These are phyloP conservation scores for Spea hammondii DNA, from an alignment of 2,797 vertebrate species.

Conservation along the genomic window DNA sequence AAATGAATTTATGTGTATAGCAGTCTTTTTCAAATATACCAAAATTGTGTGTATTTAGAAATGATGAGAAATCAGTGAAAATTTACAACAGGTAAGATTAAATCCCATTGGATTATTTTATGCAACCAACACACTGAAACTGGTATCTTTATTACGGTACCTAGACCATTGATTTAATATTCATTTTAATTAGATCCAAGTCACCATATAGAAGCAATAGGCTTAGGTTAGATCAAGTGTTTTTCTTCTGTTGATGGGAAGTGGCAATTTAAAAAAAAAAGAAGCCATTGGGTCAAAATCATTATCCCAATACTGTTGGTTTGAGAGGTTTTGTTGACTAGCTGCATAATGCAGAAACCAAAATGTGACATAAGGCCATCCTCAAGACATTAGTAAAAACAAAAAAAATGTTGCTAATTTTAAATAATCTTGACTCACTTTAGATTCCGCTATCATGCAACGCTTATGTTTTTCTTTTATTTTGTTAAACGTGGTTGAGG, in stretches of 20 bases:
- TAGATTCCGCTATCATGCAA: slow-evolving; percentile 15
- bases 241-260: background rate
- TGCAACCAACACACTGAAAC: slow-evolving; percentile 13
- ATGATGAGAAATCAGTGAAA: too few species aligned
- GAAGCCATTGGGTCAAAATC: background rate
- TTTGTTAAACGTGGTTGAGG: slow-evolving; percentile 7
- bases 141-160: slow-evolving; percentile 21
- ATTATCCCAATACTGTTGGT: background rate
- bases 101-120: background rate
- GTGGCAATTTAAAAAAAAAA: background rate
- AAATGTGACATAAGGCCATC: slow-evolving; percentile 28
- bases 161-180: slow-evolving; percentile 1
- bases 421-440: slow-evolving; percentile 3
- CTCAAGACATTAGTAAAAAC: slow-evolving; percentile 10
- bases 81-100: too few species aligned
- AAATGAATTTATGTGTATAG: too few species aligned
- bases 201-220: background rate
- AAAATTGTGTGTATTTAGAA: too few species aligned
- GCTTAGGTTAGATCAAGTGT: background rate
- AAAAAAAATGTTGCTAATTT: too few species aligned
- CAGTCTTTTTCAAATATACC: too few species aligned
- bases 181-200: background rate
- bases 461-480: slow-evolving; percentile 31
- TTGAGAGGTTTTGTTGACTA: slow-evolving; percentile 1
- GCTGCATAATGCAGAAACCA: slow-evolving; percentile 14